These are phyloP conservation scores for Aphaenogaster floridana DNA, from an alignment of 1,140 invertebrate species.

Conservation along the genomic window DNA sequence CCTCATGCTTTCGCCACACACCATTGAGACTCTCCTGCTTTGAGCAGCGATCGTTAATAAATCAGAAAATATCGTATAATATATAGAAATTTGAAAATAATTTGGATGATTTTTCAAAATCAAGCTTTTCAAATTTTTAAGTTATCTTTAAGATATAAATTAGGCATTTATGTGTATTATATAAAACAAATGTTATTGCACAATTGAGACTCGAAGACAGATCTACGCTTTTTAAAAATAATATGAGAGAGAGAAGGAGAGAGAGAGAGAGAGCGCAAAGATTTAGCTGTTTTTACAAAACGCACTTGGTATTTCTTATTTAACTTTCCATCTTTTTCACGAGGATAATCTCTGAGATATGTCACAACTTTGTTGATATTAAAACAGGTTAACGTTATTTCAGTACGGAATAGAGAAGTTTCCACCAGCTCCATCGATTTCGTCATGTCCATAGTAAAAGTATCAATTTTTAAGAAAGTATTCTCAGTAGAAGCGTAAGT, in stretches of 20 bases:
- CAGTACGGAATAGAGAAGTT: background rate
- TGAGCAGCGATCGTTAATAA: slow-evolving; percentile 30
- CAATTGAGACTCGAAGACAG: background rate
- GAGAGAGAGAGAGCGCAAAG: background rate
- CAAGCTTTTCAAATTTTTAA: background rate
- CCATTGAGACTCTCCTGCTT: slow-evolving; percentile 8
- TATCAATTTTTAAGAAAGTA: slow-evolving; percentile 53
- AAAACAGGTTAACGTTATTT: slow-evolving; percentile 43
- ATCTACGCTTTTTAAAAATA: background rate
- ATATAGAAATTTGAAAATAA: background rate
- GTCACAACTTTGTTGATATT: slow-evolving; percentile 47
- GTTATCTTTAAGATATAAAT: background rate
- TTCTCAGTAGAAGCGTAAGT: slow-evolving; percentile 33
- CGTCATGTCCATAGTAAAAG: background rate
- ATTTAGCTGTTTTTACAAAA: slow-evolving; percentile 18
- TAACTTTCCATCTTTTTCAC: background rate
- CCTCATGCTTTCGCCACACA: slow-evolving; percentile 4
- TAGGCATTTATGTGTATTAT: background rate
- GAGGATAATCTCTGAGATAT: slow-evolving; percentile 1
- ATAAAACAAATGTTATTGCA: background rate
- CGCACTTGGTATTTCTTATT: background rate
- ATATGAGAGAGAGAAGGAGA: background rate
- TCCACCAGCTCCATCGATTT: background rate
- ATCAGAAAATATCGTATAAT: background rate
- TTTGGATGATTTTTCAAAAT: background rate